These are phyloP conservation scores for Indri indri DNA, from an alignment of 2,113 vertebrate species.

Conservation along the genomic window DNA sequence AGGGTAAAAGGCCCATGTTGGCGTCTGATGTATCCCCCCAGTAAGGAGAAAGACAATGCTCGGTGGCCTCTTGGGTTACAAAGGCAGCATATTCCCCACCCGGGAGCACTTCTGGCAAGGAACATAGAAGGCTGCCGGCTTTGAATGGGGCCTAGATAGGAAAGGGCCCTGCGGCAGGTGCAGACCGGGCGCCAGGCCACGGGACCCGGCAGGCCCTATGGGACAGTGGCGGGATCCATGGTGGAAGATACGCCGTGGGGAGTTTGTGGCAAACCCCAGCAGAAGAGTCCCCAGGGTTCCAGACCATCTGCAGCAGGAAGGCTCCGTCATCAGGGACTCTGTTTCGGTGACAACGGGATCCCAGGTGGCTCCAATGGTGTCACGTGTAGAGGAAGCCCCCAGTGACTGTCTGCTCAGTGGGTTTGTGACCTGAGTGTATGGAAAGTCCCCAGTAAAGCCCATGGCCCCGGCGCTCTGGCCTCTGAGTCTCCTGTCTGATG, in stretches of 20 bases:
- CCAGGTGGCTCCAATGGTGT: background rate
- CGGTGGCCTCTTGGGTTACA: background rate
- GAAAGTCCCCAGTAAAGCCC: too few species aligned
- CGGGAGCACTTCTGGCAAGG: background rate
- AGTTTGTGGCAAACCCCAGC: too few species aligned
- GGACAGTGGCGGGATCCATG: accelerated
- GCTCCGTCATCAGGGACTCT: accelerated
- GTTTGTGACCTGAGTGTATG: background rate
- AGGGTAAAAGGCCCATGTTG: too few species aligned
- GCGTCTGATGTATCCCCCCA: background rate
- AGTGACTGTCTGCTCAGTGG: background rate
- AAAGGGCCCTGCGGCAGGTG: background rate
- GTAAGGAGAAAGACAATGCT: too few species aligned
- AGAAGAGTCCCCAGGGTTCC: background rate
- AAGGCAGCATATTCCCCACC: background rate
- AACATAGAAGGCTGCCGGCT: background rate
- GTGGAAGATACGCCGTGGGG: background rate
- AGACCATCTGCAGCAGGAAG: accelerated
- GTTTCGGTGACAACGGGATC: background rate
- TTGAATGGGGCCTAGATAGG: background rate
- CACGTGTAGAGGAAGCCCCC: too few species aligned
- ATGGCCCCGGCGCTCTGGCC: accelerated
- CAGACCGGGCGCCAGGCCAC: background rate
- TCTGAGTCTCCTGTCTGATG: background rate
- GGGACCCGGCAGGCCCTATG: background rate